phyloP scores from a whole-genome alignment of 1,140 invertebrate species.

The Maconellicoccus hirsutus region DNA sequence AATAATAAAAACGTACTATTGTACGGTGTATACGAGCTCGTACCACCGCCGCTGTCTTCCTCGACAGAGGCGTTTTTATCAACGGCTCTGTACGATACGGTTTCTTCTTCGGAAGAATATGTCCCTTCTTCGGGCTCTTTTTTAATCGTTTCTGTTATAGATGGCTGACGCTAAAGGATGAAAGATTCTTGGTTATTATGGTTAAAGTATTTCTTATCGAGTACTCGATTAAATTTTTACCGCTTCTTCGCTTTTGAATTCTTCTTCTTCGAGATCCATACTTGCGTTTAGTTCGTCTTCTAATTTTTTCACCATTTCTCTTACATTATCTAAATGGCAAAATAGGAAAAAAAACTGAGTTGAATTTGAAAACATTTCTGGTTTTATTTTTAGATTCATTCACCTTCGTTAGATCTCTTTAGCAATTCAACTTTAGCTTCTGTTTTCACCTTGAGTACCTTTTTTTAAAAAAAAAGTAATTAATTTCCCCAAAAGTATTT shows the following conservation, averaged over 20 bases:
- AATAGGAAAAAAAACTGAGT: not conserved
- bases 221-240: not conserved
- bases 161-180: no score
- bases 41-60: constrained; percentile 30
- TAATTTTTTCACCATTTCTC: not conserved
- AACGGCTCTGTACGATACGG: constrained; percentile 2
- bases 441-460: constrained; percentile 79
- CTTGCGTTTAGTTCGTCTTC: not conserved
- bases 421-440: constrained; percentile 80
- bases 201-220: no score
- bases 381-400: no score
- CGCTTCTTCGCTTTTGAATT: not conserved
- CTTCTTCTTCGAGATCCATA: constrained; percentile 1
- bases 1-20: not conserved
- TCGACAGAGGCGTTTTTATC: constrained; percentile 33
- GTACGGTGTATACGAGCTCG: constrained; percentile 29
- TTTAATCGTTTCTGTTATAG: not conserved
- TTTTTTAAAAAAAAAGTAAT: not conserved
- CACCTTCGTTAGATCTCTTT: constrained; percentile 34
- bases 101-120: constrained; percentile 13
- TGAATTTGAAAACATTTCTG: no score
- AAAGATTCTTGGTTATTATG: no score
- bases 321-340: not conserved
- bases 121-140: not conserved
- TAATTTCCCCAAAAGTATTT: not conserved